These are phyloP conservation scores for Cerceris ruficornis DNA, from an alignment of 2,888 invertebrate species.

Conservation along the genomic window DNA sequence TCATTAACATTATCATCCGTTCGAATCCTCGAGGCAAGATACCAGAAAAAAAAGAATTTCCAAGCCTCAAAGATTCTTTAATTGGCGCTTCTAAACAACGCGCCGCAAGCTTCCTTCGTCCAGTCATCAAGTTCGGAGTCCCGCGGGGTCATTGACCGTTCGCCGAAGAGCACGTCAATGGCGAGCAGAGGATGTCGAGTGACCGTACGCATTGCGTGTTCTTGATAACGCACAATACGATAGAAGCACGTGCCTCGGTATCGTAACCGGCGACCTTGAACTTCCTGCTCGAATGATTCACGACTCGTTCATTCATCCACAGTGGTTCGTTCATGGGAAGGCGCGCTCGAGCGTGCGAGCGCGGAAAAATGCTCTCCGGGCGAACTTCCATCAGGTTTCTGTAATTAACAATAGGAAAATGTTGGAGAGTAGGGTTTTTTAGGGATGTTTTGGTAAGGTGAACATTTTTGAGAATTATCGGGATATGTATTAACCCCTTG, in stretches of 20 bases:
- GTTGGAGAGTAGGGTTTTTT: too few relatives aligned
- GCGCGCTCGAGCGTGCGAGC: conserved; percentile 29
- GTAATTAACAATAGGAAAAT: too few relatives aligned
- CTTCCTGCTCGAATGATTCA: conserved; percentile 69
- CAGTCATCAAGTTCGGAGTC: neutral
- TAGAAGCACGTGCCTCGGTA: conserved; percentile 57
- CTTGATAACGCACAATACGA: conserved; percentile 63
- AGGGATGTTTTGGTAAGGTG: too few relatives aligned
- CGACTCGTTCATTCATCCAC: conserved; percentile 65
- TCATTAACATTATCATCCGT: too few relatives aligned
- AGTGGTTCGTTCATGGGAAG: conserved; percentile 50
- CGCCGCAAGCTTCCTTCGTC: neutral
- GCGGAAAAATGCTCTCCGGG: conserved; percentile 8
- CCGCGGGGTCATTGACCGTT: neutral
- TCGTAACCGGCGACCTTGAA: conserved; percentile 67
- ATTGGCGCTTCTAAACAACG: too few relatives aligned
- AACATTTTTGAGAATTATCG: too few relatives aligned
- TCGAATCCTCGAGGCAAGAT: neutral
- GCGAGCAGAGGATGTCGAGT: conserved; percentile 25
- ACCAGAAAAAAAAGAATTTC: neutral
- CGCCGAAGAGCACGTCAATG: neutral
- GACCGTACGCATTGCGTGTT: conserved; percentile 49
- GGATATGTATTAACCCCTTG: too few relatives aligned
- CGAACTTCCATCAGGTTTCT: neutral
- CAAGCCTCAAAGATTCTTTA: too few relatives aligned